phyloP scores from a whole-genome alignment of 2,797 vertebrate genomes.

The Clamator glandarius region DNA sequence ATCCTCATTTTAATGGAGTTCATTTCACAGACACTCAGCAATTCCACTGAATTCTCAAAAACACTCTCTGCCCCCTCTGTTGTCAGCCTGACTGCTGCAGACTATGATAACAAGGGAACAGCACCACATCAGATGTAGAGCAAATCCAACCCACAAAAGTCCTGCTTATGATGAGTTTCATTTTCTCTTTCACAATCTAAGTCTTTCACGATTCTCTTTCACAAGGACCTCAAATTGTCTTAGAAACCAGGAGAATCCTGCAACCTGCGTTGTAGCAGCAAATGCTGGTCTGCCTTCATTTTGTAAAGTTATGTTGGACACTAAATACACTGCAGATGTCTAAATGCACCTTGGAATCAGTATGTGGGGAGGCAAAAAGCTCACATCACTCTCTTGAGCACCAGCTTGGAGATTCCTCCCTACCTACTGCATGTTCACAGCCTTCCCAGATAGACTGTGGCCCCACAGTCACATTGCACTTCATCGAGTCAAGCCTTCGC shows the following conservation, averaged over 20 bases:
- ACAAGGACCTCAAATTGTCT: neutral
- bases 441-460: neutral
- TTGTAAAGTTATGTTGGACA: neutral
- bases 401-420: neutral
- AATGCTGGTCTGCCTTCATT: neutral
- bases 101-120: neutral
- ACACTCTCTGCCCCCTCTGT: neutral
- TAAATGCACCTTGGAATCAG: neutral
- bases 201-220: neutral
- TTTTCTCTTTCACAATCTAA: neutral
- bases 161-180: neutral
- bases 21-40: neutral
- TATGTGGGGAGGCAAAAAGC: neutral
- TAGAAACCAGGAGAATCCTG: neutral
- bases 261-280: fast-evolving
- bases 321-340: neutral
- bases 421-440: neutral
- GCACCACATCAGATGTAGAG: neutral
- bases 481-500: neutral
- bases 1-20: neutral
- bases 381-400: neutral
- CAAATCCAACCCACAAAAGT: neutral
- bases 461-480: neutral
- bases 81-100: neutral
- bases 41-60: neutral